A percentile compares a stretch with the other conserved stretches of the same genome.
Conservation (phyloP, 2,113 vertebrate species). For the Notothenia coriiceps region DNA sequence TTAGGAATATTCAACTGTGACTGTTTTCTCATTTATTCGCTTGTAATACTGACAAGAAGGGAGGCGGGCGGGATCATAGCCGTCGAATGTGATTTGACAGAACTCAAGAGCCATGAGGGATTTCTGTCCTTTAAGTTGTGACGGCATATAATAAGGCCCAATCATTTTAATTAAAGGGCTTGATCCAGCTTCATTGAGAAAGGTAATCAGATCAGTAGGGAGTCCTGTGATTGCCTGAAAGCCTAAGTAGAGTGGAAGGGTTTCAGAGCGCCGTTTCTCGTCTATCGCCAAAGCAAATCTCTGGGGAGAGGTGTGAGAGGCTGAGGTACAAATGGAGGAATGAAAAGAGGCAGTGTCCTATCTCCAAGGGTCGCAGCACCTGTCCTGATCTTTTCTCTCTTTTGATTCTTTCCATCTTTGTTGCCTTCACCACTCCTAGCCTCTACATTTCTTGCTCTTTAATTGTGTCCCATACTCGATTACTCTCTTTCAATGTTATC, state of each 20-base stretch:
- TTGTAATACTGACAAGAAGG: constrained; percentile 39
- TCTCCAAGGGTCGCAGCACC: constrained; percentile 32
- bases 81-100: constrained; percentile 67
- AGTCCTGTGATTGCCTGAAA: constrained; percentile 74
- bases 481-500: constrained; percentile 57
- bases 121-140: constrained; percentile 78
- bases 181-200: constrained; percentile 77
- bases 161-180: constrained; percentile 85
- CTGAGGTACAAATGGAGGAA: constrained; percentile 19
- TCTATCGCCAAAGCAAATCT: constrained; percentile 53
- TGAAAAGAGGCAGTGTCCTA: constrained; percentile 35
- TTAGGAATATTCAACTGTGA: constrained; percentile 31
- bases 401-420: constrained; percentile 42
- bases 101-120: constrained; percentile 73
- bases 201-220: constrained; percentile 79
- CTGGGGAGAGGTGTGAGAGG: constrained; percentile 39
- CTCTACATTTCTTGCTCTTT: constrained; percentile 53
- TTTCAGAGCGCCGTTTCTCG: constrained; percentile 53
- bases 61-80: background rate
- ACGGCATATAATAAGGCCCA: constrained; percentile 78
- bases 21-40: constrained; percentile 48
- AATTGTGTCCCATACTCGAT: constrained; percentile 55
- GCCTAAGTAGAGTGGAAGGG: constrained; percentile 75
- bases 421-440: constrained; percentile 43
- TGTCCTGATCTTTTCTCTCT: constrained; percentile 17